Conservation (phyloP, 2,113 vertebrate genomes). For the Nerophis lumbriciformis region DNA sequence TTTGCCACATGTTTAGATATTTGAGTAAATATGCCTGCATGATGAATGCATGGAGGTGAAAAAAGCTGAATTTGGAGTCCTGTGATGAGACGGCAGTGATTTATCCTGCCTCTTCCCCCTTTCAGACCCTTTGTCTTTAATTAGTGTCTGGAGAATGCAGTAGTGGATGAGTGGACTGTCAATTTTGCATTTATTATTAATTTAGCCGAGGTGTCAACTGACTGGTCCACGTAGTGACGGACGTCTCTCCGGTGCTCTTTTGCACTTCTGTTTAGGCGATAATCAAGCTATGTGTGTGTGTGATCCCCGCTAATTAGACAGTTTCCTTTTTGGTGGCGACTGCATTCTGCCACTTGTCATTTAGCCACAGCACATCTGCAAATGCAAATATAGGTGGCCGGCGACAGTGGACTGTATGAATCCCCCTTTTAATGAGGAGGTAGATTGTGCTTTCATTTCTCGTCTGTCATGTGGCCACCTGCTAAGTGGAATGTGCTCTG, state of each 20-base stretch:
- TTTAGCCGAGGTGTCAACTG: constrained; percentile 69
- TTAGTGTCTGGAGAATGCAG: constrained; percentile 73
- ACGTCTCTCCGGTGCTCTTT: constrained; percentile 60
- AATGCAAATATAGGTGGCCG: constrained; percentile 58
- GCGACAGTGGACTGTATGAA: constrained; percentile 46
- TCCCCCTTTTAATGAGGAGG: constrained; percentile 59
- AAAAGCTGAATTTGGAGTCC: constrained; percentile 49
- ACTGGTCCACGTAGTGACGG: constrained; percentile 58
- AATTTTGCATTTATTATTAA: constrained; percentile 72
- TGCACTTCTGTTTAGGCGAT: constrained; percentile 65
- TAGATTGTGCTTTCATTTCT: constrained; percentile 52
- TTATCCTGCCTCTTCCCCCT: constrained; percentile 50
- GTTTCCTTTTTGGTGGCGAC: constrained; percentile 39
- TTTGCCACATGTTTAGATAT: constrained; percentile 1
- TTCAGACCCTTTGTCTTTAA: constrained; percentile 67
- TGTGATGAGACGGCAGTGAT: constrained; percentile 58
- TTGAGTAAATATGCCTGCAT: constrained; percentile 31
- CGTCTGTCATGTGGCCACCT: constrained; percentile 49
- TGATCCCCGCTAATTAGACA: constrained; percentile 68
- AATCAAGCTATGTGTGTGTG: constrained; percentile 62
- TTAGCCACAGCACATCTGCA: constrained; percentile 43
- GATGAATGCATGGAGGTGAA: constrained; percentile 54
- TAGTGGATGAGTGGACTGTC: constrained; percentile 71
- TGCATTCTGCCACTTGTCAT: constrained; percentile 67
- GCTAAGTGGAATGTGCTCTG: constrained; percentile 60